These are phyloP conservation scores for Automeris io DNA, from an alignment of 2,888 invertebrate genomes.

Conservation along the genomic window DNA sequence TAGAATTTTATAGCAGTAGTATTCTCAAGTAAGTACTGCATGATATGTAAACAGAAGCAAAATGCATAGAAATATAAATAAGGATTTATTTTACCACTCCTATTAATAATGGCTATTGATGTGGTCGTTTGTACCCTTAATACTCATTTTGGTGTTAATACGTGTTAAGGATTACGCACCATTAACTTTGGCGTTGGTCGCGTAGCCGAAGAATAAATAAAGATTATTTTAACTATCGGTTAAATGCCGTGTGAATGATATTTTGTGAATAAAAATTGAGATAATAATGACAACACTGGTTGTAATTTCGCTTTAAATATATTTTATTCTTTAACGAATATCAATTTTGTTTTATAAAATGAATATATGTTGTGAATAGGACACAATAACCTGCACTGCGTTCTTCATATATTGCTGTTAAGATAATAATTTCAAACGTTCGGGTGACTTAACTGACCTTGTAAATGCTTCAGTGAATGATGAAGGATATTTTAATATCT, in stretches of 20 bases:
- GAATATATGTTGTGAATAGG: no score
- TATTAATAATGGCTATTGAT: slow-evolving; percentile 32
- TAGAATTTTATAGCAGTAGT: no score
- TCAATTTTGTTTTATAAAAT: no score
- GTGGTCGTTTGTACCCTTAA: slow-evolving; percentile 44
- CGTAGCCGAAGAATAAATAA: slow-evolving; percentile 67
- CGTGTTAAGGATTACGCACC: slow-evolving; percentile 61
- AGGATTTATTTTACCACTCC: slow-evolving; percentile 19
- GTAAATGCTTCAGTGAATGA: no score
- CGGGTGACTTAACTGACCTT: no score
- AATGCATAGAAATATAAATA: slow-evolving; percentile 14
- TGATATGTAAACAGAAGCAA: no score
- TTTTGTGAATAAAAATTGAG: neutral
- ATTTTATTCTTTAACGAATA: no score
- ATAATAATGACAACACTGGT: neutral
- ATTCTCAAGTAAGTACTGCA: no score
- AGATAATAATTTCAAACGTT: no score
- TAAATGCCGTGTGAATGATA: slow-evolving; percentile 64
- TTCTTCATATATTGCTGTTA: no score
- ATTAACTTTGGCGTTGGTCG: slow-evolving; percentile 53
- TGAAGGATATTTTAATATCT: no score
- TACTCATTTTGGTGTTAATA: slow-evolving; percentile 61
- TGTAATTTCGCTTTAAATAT: slow-evolving; percentile 12
- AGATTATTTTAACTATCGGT: slow-evolving; percentile 55
- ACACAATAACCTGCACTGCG: no score